Base-by-base conservation (phyloP, 2,113 vertebrate genomes). In the Ranitomeya variabilis region DNA sequence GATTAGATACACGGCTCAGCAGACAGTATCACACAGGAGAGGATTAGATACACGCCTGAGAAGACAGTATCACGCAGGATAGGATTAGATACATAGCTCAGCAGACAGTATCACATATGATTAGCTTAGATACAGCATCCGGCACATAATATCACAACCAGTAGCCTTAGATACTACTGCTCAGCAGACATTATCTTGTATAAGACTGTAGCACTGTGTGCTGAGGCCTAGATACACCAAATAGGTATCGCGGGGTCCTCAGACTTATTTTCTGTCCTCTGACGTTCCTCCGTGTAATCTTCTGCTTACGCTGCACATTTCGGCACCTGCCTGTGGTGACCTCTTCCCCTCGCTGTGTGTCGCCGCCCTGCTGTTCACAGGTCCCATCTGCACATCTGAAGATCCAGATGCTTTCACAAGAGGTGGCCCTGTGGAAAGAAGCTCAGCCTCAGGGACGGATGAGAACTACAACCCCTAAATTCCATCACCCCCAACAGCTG, bases 341-440 rank as follows among this genome's bases (percentile, higher is more conserved):
- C 59, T 16, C 45, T 11, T 18, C 71, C 7, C 74, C 71, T 87
- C 18, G 26, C 55, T 15, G 37, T 2, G 0, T 71, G 78, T 51
- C 76, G 78, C 78, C 64, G 86, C 86, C 76, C 86, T 87, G 86
- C 86, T 87, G 86, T 45, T 81, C 86, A 80, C 23, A 11, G n/a
- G 6, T 31, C 19, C 6, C 26, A 52, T 80, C 59, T 55, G 9
- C 69, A 87, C 74, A 67, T 81, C 78, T 87, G 78, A 71, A 59
- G 8, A 67, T 81, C 62, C 86, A 81, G 77, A 78, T 81, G 86
- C 23, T 52, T 14, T 18, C 86, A 13, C 86, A 45, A 13, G 52
- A 57, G 23, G 86, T 7, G 55, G 16, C 19, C 55, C 26, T 9
- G 16, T 26, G 37, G 52, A 57, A 55, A 19, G 14, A 74, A 57